Conservation (phyloP, 2,888 invertebrate species). For the Hofmannophila pseudospretella region DNA sequence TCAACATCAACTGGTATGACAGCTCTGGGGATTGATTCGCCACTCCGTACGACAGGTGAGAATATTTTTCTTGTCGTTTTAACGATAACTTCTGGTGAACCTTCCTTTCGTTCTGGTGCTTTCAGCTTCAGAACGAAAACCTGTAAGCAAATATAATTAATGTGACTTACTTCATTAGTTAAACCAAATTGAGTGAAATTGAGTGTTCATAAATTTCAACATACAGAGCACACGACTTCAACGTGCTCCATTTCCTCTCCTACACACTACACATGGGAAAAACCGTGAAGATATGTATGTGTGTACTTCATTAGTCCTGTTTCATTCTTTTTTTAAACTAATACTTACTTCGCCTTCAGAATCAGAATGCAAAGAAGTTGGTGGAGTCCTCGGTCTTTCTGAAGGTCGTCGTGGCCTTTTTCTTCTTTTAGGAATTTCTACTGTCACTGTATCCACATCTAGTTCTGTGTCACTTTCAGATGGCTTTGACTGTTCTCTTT, state of each 20-base stretch:
- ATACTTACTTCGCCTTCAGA: conserved; percentile 63
- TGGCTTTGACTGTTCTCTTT: conserved; percentile 70
- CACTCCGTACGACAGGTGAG: conserved; percentile 81
- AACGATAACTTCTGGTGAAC: conserved; percentile 83
- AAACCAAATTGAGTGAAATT: no score
- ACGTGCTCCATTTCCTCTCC: no score
- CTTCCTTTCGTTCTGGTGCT: conserved; percentile 54
- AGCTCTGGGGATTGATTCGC: conserved; percentile 71
- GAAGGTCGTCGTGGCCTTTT: conserved; percentile 63
- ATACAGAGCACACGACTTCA: no score
- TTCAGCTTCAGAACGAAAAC: conserved; percentile 64
- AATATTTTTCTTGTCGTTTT: conserved; percentile 90
- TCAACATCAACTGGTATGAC: conserved; percentile 66
- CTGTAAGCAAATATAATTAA: conserved; percentile 30
- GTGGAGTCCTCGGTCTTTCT: conserved; percentile 66
- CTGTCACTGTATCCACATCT: conserved; percentile 70
- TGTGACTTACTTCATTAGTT: no score
- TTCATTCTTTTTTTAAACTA: no score
- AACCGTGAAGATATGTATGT: no score
- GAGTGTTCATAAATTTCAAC: no score
- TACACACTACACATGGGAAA: no score
- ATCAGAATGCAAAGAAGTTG: conserved; percentile 62
- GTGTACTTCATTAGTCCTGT: no score
- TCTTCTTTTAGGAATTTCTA: conserved; percentile 67
- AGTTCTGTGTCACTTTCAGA: conserved; percentile 70